Evolutionary conservation across 2,113 vertebrate species (phyloP).

Genomic region (Nothocercus nigrocapillus): DNA sequence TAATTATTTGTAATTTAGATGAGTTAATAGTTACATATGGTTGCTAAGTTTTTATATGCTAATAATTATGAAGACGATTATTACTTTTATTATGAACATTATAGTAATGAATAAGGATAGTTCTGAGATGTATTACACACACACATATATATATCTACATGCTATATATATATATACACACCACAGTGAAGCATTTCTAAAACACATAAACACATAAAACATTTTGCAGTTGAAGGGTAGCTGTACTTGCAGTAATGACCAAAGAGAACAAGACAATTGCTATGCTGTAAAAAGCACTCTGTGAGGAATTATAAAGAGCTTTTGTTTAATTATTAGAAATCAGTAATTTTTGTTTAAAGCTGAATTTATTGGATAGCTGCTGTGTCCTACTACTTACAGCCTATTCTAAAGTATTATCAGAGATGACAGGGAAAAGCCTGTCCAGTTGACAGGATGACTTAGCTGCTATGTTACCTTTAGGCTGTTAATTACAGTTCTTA

Average conservation of each 20-base stretch:
- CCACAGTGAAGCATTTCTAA: neutral
- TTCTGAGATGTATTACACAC: neutral
- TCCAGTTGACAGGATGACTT: neutral
- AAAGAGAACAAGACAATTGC: neutral
- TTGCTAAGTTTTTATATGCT: too few relatives aligned
- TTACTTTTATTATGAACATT: neutral
- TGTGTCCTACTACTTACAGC: constrained; percentile 6
- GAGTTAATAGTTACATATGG: too few relatives aligned
- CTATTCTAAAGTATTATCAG: neutral
- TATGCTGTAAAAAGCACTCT: neutral
- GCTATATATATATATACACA: neutral
- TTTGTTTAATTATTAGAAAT: constrained; percentile 27
- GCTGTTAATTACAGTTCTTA: neutral
- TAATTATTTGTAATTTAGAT: neutral
- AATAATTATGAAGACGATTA: neutral
- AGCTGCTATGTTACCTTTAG: neutral
- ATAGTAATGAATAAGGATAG: neutral
- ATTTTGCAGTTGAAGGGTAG: neutral
- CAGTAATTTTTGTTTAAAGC: constrained; percentile 28
- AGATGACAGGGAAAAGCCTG: neutral
- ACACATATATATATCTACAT: neutral
- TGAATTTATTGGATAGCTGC: neutral
- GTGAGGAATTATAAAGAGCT: neutral
- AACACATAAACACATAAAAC: neutral
- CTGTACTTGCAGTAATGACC: neutral